These are phyloP conservation scores for Philypnodon macrostomus DNA, from an alignment of 2,797 vertebrate species.

Conservation along the genomic window DNA sequence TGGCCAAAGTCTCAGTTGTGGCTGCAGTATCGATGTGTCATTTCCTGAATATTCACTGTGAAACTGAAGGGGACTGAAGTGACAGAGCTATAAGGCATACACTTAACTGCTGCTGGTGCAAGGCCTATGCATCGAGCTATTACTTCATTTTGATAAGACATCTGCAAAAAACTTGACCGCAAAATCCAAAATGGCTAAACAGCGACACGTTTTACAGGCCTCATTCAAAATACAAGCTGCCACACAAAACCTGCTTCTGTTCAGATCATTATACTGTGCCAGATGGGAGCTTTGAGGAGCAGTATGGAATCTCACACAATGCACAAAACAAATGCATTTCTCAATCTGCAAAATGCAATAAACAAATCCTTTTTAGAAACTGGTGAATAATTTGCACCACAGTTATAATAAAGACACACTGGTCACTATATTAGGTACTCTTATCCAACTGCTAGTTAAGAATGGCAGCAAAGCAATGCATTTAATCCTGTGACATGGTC, in stretches of 20 bases:
- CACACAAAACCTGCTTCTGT: conserved; percentile 43
- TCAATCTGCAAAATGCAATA: too few species aligned
- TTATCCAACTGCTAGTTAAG: too few species aligned
- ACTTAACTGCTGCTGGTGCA: conserved; percentile 52
- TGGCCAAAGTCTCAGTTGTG: conserved; percentile 70
- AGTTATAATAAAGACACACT: too few species aligned
- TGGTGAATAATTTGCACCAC: too few species aligned
- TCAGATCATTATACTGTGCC: conserved; percentile 29
- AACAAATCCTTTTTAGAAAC: too few species aligned
- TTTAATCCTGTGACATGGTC: too few species aligned
- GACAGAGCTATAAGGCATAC: conserved; percentile 50
- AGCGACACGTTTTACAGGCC: conserved; percentile 28
- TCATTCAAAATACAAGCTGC: conserved; percentile 35
- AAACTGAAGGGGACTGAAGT: conserved; percentile 62
- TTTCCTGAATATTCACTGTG: conserved; percentile 77
- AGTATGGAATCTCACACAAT: too few species aligned
- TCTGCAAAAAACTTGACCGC: conserved; percentile 27
- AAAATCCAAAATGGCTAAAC: conserved; percentile 36
- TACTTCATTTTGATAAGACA: conserved; percentile 46
- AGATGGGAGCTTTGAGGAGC: too few species aligned
- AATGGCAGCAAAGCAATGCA: too few species aligned
- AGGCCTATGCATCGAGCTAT: conserved; percentile 47
- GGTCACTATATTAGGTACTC: too few species aligned
- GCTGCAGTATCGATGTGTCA: conserved; percentile 71
- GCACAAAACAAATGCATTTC: too few species aligned